Evolutionary conservation across 2,888 invertebrate species (phyloP), one percentile per base, ranked within the genome.

Genomic region (Notodromas monacha): DNA sequence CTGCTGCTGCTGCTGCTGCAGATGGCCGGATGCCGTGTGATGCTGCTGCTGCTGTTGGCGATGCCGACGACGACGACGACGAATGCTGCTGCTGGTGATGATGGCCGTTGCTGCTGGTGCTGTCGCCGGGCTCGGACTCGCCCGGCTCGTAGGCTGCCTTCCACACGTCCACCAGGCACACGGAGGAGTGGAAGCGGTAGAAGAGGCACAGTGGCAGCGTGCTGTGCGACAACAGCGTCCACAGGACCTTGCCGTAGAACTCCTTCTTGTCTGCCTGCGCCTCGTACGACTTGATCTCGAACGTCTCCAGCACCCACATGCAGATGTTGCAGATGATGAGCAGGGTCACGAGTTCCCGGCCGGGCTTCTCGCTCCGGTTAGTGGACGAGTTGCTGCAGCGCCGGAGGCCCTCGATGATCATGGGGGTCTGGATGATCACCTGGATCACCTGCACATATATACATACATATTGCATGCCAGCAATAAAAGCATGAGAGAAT

Each of bases 161-260:
- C 69, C 69, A 70, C 39, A 70, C 67, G 45, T 68, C 68, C 8
- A 65, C 65, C 28, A 70, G 56, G 41, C 68, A 69, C 0, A 68
- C 68, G n/a, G 67, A 63, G 1, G 67, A 65, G 42, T 69, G 68
- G 44, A 69, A 69, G 34, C 68, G 53, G 42, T 67, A 70, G 48
- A 69, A 69, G 57, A 69, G 65, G 34, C 65, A 67, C 3, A 70
- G 49, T 0, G 70, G 70, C 8, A 68, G 48, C 16, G 65, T 63
- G 41, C 68, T 51, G 42, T 70, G 69, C 13, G 65, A 65, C 4
- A 70, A 51, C 29, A 70, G 58, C 4, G 64, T 61, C 68, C 69
- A 70, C 15, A 63, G 40, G 3, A 61, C 57, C 39, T 60, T 59
- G 14, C 68, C 69, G 41, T 67, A 69, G 43, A 56, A 67, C 21